A percentile compares a stretch with the other conserved stretches of the same genome.
Evolutionary conservation across 2,113 vertebrate genomes (phyloP).

Genomic region (Hemiscyllium ocellatum): DNA sequence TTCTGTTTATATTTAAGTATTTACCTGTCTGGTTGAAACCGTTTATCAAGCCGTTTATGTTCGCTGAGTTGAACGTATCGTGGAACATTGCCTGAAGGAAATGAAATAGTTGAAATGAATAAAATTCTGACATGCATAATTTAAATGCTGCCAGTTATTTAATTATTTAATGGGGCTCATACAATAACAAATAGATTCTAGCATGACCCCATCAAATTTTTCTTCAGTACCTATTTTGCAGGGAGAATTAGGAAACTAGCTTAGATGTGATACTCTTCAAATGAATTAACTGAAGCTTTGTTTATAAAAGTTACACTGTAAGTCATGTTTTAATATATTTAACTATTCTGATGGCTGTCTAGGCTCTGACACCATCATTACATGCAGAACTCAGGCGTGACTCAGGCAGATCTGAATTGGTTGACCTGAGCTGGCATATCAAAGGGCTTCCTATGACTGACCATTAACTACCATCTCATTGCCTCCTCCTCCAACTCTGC

Average conservation of each 20-base stretch:
- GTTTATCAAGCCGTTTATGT: neutral
- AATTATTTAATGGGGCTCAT: neutral
- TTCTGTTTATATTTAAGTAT: neutral
- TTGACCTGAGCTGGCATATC: neutral
- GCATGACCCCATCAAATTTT: neutral
- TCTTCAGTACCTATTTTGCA: neutral
- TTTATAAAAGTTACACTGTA: neutral
- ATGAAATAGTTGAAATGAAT: neutral
- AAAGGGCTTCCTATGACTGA: neutral
- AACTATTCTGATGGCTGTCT: neutral
- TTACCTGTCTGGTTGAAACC: conserved; percentile 13
- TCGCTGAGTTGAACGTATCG: neutral
- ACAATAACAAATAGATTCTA: neutral
- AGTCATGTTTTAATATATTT: neutral
- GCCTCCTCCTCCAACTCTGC: neutral
- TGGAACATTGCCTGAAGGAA: neutral
- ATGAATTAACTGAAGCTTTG: neutral
- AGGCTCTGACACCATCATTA: neutral
- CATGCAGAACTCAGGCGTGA: neutral
- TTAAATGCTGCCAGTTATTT: neutral
- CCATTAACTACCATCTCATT: neutral
- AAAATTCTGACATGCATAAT: neutral
- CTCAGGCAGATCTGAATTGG: neutral
- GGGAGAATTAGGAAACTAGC: neutral
- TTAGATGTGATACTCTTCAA: neutral